A percentile compares a stretch with the other conserved stretches of the same genome.
These are phyloP conservation scores for Gorsachius magnificus DNA, from an alignment of 2,797 vertebrate species.

Conservation along the genomic window DNA sequence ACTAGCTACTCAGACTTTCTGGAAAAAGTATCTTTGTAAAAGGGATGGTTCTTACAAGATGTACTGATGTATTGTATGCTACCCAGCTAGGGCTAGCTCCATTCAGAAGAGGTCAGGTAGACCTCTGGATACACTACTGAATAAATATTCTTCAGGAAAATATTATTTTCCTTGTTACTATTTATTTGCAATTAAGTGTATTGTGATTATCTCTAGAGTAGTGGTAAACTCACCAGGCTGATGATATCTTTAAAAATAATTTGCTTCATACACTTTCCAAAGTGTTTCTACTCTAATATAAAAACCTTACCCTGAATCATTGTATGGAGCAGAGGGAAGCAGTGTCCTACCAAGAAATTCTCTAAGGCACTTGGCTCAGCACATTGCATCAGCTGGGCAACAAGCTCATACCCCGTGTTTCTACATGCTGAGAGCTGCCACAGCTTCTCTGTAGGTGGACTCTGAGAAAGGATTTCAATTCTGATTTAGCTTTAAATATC, in stretches of 20 bases:
- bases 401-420: not conserved
- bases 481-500: not conserved
- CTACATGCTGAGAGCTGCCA: not conserved
- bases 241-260: not conserved
- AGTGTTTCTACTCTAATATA: not conserved
- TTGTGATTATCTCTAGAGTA: not conserved
- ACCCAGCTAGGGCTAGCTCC: not conserved
- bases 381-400: not conserved
- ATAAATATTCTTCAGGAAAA: not conserved
- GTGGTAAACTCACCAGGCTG: not conserved
- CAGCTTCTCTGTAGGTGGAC: not conserved
- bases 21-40: not conserved
- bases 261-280: not conserved
- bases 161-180: not conserved
- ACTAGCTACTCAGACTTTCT: not conserved
- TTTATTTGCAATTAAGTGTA: not conserved
- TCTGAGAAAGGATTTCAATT: not conserved
- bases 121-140: not conserved
- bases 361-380: not conserved
- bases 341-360: not conserved
- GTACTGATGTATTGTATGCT: not conserved
- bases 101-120: not conserved
- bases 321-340: not conserved
- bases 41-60: not conserved
- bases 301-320: not conserved